Conservation (phyloP, 2,113 vertebrate genomes). For the Bettongia penicillata region DNA sequence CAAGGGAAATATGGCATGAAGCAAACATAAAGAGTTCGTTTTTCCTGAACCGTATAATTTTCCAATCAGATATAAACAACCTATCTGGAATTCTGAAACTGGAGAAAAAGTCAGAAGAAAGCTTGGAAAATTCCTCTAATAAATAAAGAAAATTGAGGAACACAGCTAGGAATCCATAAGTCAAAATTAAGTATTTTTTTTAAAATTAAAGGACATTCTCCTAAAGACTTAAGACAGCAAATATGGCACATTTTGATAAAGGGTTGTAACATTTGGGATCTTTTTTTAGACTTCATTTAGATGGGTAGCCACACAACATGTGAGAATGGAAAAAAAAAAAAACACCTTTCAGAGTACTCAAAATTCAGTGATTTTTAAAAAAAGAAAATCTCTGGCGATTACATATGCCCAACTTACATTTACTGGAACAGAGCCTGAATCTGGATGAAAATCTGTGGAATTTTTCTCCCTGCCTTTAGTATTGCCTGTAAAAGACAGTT, state of each 20-base stretch:
- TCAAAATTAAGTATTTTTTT: not conserved
- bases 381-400: not conserved
- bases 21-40: slow-evolving; percentile 17
- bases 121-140: slow-evolving; percentile 50
- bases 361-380: not conserved
- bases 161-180: not conserved
- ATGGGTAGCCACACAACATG: not conserved
- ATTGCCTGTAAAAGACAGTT: slow-evolving; percentile 34
- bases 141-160: not conserved
- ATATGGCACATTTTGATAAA: not conserved
- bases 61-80: slow-evolving; percentile 64
- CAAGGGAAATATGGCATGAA: slow-evolving; percentile 54
- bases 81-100: slow-evolving; percentile 56
- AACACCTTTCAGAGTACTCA: not conserved
- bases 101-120: slow-evolving; percentile 44
- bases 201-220: not conserved
- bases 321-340: not conserved
- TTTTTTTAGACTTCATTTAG: not conserved
- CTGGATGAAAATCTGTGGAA: slow-evolving; percentile 1
- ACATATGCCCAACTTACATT: slow-evolving; percentile 7
- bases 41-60: slow-evolving; percentile 63
- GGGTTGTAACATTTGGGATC: not conserved
- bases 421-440: not conserved
- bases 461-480: slow-evolving; percentile 40
- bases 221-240: not conserved